Evolutionary conservation across 2,797 vertebrate species (phyloP).

Genomic region (Pelodytes ibericus): DNA sequence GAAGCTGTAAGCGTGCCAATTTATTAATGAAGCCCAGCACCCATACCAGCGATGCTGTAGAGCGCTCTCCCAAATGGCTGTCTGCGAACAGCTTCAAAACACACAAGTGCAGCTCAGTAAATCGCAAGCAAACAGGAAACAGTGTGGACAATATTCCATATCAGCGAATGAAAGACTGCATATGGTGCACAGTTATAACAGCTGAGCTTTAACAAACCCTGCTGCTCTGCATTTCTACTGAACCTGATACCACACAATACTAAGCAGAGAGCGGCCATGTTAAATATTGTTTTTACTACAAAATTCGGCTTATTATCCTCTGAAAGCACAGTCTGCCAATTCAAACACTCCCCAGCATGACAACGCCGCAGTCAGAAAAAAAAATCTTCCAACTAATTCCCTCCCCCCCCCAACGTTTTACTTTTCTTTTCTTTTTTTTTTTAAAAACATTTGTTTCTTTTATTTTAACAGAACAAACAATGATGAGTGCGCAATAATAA

Average conservation of each 20-base stretch:
- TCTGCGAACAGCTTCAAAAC: conserved; percentile 71
- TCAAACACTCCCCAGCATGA: conserved; percentile 47
- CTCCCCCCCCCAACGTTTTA: too few species aligned
- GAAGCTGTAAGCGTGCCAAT: conserved; percentile 64
- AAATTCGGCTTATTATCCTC: conserved; percentile 56
- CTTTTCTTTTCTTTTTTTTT: conserved; percentile 30
- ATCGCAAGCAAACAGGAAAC: conserved; percentile 74
- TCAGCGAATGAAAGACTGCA: conserved; percentile 73
- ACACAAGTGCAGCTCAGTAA: conserved; percentile 70
- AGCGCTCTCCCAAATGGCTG: conserved; percentile 67
- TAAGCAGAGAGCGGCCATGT: conserved; percentile 51
- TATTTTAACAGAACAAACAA: conserved; percentile 42
- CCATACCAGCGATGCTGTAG: conserved; percentile 65
- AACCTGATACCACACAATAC: conserved; percentile 66
- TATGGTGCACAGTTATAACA: conserved; percentile 73
- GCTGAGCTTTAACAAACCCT: conserved; percentile 68
- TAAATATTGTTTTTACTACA: conserved; percentile 59
- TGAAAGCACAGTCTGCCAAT: conserved; percentile 59
- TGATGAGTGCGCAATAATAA: conserved; percentile 39
- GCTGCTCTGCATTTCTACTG: conserved; percentile 70
- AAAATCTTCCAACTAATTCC: too few species aligned
- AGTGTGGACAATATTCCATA: conserved; percentile 70
- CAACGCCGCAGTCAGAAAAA: conserved; percentile 46
- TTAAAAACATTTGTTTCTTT: conserved; percentile 35
- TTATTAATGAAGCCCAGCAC: conserved; percentile 63